phyloP scores from a whole-genome alignment of 2,888 invertebrate species.

The Helleia helle region DNA sequence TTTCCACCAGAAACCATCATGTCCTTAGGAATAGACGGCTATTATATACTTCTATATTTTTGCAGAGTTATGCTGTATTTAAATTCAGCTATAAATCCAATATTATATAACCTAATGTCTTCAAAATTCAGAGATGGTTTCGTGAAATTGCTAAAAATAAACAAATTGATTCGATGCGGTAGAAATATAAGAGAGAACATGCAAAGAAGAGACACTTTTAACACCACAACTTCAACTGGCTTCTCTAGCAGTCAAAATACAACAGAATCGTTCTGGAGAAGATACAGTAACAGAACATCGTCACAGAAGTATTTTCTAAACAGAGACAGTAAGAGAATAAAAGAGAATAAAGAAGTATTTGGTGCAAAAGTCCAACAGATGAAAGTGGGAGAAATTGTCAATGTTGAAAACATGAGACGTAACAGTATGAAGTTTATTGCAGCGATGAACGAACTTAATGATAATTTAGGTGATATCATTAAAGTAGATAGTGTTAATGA shows the following conservation, averaged over 20 bases:
- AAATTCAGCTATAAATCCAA: conserved; percentile 93
- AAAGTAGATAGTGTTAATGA: conserved; percentile 20
- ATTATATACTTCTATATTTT: conserved; percentile 88
- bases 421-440: conserved; percentile 66
- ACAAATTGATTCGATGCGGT: conserved; percentile 58
- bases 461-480: conserved; percentile 26
- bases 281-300: conserved; percentile 71
- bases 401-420: conserved; percentile 58
- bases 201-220: conserved; percentile 78
- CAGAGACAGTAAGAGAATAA: conserved; percentile 49
- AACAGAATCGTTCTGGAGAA: conserved; percentile 76
- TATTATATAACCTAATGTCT: conserved; percentile 93
- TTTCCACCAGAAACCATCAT: conserved; percentile 80
- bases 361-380: conserved; percentile 42
- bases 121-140: conserved; percentile 92
- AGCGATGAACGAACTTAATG: conserved; percentile 48
- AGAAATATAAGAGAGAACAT: conserved; percentile 65
- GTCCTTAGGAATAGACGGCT: conserved; percentile 84
- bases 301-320: conserved; percentile 52
- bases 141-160: conserved; percentile 75
- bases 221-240: conserved; percentile 77
- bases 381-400: conserved; percentile 60
- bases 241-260: conserved; percentile 74
- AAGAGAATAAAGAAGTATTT: conserved; percentile 31
- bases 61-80: conserved; percentile 91